These are phyloP conservation scores for Sesia apiformis DNA, from an alignment of 2,888 invertebrate species.

Conservation along the genomic window DNA sequence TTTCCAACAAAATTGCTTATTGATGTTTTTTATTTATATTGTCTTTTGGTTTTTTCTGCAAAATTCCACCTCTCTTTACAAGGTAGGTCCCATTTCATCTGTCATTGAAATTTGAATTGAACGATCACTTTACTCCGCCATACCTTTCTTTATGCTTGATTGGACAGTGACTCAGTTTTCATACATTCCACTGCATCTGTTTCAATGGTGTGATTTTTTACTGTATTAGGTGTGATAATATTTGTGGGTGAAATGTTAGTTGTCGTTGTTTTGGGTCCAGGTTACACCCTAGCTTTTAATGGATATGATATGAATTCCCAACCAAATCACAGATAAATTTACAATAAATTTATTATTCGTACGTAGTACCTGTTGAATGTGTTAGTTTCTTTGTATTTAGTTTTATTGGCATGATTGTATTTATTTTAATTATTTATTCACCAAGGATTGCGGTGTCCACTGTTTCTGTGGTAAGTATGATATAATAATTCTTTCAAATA, in stretches of 20 bases:
- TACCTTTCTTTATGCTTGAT: constrained; percentile 45
- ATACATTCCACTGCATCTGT: constrained; percentile 49
- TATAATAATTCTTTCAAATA: constrained; percentile 6
- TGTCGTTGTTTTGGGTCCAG: constrained; percentile 72
- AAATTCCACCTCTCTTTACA: constrained; percentile 20
- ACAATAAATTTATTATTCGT: constrained; percentile 43
- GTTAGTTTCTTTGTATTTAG: constrained; percentile 48
- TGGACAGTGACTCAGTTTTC: constrained; percentile 38
- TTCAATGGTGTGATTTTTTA: constrained; percentile 60
- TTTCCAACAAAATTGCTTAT: constrained; percentile 67
- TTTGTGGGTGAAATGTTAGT: constrained; percentile 63
- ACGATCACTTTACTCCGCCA: constrained; percentile 20
- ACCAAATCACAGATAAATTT: constrained; percentile 70
- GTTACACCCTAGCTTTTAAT: constrained; percentile 62
- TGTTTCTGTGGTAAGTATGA: constrained; percentile 18
- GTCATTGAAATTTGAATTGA: constrained; percentile 38
- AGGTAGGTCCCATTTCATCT: constrained; percentile 57
- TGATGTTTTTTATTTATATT: constrained; percentile 60
- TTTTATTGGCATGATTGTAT: constrained; percentile 59
- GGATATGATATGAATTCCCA: constrained; percentile 15
- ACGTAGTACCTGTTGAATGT: constrained; percentile 45
- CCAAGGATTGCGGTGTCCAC: constrained; percentile 11
- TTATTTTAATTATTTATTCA: constrained; percentile 26
- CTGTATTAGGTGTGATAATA: constrained; percentile 46
- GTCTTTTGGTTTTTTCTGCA: constrained; percentile 27